Percentiles rank a stretch among this genome's conserved stretches.
Evolutionary conservation across 2,888 invertebrate genomes (phyloP).

Genomic region (Melikaiella ostensackeni): DNA sequence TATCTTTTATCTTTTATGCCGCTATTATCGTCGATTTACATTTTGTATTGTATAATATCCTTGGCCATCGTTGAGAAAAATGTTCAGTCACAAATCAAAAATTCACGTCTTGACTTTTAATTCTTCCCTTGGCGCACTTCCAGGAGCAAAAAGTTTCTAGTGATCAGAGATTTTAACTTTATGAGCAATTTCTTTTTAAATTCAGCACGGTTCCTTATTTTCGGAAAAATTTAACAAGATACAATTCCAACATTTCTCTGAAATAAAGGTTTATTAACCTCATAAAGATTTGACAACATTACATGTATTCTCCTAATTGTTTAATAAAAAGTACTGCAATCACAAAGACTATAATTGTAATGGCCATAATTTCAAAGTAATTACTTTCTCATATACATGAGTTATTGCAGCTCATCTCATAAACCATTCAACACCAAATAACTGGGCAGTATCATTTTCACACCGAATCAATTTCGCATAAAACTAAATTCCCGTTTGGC

Average conservation of each 20-base stretch:
- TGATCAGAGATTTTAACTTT: background rate
- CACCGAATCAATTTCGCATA: conserved; percentile 3
- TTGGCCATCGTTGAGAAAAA: background rate
- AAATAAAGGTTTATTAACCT: background rate
- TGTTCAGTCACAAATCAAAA: background rate
- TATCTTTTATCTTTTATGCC: background rate
- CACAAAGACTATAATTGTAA: background rate
- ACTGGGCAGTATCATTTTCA: background rate
- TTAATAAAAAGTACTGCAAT: background rate
- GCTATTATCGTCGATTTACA: background rate
- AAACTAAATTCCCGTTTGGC: conserved; percentile 17
- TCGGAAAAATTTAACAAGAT: background rate
- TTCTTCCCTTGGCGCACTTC: background rate
- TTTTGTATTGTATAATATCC: background rate
- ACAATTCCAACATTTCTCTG: background rate
- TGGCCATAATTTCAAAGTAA: background rate
- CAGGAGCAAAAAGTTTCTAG: background rate
- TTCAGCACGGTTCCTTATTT: background rate
- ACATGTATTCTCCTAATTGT: no score
- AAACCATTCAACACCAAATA: background rate
- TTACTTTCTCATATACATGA: background rate
- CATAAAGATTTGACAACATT: background rate
- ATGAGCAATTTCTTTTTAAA: background rate
- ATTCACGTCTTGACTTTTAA: background rate
- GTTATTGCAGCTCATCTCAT: background rate